Evolutionary conservation across 2,113 vertebrate genomes (phyloP).

Genomic region (Neotoma lepida): DNA sequence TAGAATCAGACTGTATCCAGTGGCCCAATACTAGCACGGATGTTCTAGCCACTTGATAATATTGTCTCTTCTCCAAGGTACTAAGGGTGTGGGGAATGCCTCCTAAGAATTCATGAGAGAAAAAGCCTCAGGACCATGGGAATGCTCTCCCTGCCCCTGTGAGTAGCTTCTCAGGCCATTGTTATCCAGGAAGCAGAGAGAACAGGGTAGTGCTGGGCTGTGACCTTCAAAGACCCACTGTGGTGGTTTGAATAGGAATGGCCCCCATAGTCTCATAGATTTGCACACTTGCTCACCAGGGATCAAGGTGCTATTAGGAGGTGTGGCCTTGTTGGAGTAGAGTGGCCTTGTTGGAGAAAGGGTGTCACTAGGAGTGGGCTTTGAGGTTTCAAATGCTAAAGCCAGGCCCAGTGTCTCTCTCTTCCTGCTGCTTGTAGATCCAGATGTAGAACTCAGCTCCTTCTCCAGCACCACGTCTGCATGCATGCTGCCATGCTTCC

Average conservation of each 20-base stretch:
- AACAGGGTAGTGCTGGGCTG: background rate
- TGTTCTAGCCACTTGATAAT: background rate
- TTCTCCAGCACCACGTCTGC: background rate
- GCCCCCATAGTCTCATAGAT: too few species aligned
- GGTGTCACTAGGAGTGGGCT: background rate
- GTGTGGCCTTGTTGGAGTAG: background rate
- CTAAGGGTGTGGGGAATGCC: background rate
- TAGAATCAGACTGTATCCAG: background rate
- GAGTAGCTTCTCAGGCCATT: background rate
- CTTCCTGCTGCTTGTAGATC: background rate
- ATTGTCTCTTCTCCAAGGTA: background rate
- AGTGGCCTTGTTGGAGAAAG: background rate
- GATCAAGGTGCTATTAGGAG: background rate
- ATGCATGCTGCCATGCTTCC: background rate
- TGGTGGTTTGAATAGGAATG: background rate
- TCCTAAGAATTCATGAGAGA: background rate
- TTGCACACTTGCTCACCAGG: background rate
- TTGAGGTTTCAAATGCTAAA: background rate
- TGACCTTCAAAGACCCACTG: background rate
- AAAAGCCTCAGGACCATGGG: background rate
- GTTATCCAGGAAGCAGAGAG: background rate
- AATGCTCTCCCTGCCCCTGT: background rate
- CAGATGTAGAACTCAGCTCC: background rate
- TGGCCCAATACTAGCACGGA: fast-evolving
- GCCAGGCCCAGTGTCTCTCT: background rate